phyloP scores from a whole-genome alignment of 2,888 invertebrate species.

The Charanyca ferruginea region DNA sequence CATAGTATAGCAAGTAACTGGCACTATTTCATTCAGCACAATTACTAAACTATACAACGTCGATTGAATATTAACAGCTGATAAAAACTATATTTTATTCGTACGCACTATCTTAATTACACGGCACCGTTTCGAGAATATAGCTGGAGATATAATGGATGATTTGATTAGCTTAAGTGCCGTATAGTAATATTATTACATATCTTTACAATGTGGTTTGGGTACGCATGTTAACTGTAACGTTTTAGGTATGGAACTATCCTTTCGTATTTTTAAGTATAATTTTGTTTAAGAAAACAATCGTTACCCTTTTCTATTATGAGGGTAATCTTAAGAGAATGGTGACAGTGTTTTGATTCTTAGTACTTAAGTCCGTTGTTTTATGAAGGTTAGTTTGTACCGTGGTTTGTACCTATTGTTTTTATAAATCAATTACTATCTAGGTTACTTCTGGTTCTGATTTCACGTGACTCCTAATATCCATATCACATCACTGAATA shows the following conservation, averaged over 20 bases:
- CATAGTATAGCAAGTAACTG: background rate
- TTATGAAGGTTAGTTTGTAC: too few relatives aligned
- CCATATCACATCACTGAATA: constrained; percentile 12
- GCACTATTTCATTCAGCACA: constrained; percentile 24
- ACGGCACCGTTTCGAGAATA: constrained; percentile 17
- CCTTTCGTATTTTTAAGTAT: background rate
- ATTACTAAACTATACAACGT: constrained; percentile 22
- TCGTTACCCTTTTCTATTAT: background rate
- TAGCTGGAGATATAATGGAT: constrained; percentile 39
- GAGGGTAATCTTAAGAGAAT: background rate
- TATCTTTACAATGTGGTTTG: constrained; percentile 24
- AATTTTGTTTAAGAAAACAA: constrained; percentile 1
- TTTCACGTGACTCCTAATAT: background rate
- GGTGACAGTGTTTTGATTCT: background rate
- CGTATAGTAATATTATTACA: constrained; percentile 22
- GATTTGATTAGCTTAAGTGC: constrained; percentile 51
- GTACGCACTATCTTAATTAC: constrained; percentile 48
- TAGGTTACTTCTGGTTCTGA: background rate
- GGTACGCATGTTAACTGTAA: constrained; percentile 19
- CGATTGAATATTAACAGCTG: constrained; percentile 54
- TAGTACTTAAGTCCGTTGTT: too few relatives aligned
- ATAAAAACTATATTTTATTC: constrained; percentile 53
- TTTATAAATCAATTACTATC: too few relatives aligned
- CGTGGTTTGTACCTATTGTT: background rate
- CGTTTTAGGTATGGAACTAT: constrained; percentile 8